phyloP scores from a whole-genome alignment of 2,797 vertebrate species.

The Dallia pectoralis region DNA sequence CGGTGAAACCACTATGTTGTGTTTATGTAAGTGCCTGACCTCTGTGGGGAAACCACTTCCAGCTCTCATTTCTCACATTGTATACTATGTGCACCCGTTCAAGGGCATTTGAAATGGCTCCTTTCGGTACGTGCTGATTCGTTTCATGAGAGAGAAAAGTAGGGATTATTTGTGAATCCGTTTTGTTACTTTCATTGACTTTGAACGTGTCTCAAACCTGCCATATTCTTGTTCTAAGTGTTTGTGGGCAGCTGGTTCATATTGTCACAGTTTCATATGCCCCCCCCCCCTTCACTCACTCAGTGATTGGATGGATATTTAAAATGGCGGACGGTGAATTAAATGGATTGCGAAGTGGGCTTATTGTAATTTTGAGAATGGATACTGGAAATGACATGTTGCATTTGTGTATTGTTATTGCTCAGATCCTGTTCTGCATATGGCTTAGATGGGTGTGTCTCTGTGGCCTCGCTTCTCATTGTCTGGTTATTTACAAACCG shows the following conservation, averaged over 20 bases:
- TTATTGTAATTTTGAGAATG: constrained; percentile 36
- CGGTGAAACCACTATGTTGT: neutral
- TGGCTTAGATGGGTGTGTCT: neutral
- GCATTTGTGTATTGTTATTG: neutral
- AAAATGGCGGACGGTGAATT: constrained; percentile 45
- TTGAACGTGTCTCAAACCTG: constrained; percentile 32
- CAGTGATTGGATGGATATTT: constrained; percentile 33
- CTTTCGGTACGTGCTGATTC: neutral
- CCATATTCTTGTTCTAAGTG: constrained; percentile 12
- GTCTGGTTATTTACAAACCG: neutral
- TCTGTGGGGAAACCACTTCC: neutral
- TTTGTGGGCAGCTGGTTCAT: constrained; percentile 30
- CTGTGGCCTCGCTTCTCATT: neutral
- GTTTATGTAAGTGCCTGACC: neutral
- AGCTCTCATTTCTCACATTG: neutral
- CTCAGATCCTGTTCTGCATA: neutral
- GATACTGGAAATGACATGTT: constrained; percentile 44
- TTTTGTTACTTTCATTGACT: neutral
- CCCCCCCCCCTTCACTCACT: constrained; percentile 10
- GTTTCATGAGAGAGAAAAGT: no score
- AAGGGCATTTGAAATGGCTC: neutral
- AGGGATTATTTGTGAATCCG: no score
- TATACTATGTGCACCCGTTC: neutral
- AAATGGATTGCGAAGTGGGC: constrained; percentile 39
- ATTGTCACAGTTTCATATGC: constrained; percentile 10